Conservation (phyloP, 2,797 vertebrate species). For the Rhabdomys pumilio region DNA sequence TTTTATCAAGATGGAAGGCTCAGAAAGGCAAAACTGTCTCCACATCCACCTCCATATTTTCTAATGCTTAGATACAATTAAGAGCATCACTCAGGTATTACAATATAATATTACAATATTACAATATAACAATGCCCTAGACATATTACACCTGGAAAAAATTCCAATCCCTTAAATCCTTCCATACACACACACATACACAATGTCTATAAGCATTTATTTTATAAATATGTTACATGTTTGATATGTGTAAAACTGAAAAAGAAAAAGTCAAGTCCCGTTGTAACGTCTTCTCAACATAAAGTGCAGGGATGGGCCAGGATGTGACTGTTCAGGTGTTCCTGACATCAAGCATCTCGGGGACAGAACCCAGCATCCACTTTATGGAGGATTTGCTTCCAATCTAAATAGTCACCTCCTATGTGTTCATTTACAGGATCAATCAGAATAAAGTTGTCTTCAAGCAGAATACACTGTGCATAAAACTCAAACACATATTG, state of each 20-base stretch:
- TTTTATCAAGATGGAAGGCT: not conserved
- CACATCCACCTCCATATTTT: not conserved
- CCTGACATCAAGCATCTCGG: not conserved
- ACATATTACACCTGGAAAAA: not conserved
- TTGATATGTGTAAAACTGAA: not conserved
- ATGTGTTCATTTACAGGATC: not conserved
- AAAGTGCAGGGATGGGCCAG: not conserved
- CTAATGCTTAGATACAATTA: not conserved
- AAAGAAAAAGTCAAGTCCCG: not conserved
- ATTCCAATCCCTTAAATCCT: not conserved
- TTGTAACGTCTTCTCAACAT: not conserved
- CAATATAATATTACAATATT: not conserved
- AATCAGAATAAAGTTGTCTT: not conserved
- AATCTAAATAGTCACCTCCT: not conserved
- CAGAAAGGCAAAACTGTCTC: not conserved
- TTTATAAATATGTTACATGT: constrained; percentile 1
- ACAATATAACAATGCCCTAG: not conserved
- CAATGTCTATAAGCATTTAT: not conserved
- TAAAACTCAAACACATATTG: constrained; percentile 4
- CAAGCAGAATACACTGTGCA: not conserved
- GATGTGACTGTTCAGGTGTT: too few species aligned
- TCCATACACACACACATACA: not conserved
- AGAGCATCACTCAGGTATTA: not conserved
- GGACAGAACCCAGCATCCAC: not conserved
- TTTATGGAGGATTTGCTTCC: not conserved